Evolutionary conservation across 64 coral and sea anemone genomes (phyloP), one percentile per base, ranked within the genome.

Genomic region (Trachythela sp.): DNA sequence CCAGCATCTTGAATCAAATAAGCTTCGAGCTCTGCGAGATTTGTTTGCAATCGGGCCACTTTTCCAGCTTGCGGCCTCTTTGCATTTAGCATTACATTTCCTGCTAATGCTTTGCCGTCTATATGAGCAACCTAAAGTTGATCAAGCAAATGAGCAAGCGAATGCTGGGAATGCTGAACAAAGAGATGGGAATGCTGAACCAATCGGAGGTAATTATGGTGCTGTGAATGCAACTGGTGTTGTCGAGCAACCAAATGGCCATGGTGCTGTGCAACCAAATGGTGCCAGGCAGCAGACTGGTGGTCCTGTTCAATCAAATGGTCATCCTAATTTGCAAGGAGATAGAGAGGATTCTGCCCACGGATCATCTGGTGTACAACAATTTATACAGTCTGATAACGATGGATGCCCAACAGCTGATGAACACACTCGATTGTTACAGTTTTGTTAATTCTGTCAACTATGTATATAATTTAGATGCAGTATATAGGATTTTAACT

Each of bases 1-100:
- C 30, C 8, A 80, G 8, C 75, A 37, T 38, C 75, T 80, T 1
- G 15, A 80, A 30, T 13, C 75, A 35, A 39, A 39, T 2, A 35
- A 35, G 15, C 75, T 80, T 80, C 75, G 75, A 34, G 15, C 33
- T 80, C 15, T 80, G 8, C 31, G 34, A 80, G 75, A 80, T 80
- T 39, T 80, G 10, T 80, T 80, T 80, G 75, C 13, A 17, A 80
- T 80, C 20, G 75, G 75, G 13, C 75, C 75, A 39, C 30, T 80
- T 9, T 80, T 80, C 35, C 75, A 80, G 8, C 75, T 80, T 80
- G 75, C 75, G 9, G 37, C 75, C 37, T 37, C 33, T 8, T 36
- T 80, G 26, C 75, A 80, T 35, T 22, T 80, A 15, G 32, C 75
- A 8, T 80, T 80, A 30, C 75, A 80, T 80, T 80, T 80, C 33